Evolutionary conservation across 2,113 vertebrate species (phyloP).

Genomic region (Phalacrocorax pelagicus): DNA sequence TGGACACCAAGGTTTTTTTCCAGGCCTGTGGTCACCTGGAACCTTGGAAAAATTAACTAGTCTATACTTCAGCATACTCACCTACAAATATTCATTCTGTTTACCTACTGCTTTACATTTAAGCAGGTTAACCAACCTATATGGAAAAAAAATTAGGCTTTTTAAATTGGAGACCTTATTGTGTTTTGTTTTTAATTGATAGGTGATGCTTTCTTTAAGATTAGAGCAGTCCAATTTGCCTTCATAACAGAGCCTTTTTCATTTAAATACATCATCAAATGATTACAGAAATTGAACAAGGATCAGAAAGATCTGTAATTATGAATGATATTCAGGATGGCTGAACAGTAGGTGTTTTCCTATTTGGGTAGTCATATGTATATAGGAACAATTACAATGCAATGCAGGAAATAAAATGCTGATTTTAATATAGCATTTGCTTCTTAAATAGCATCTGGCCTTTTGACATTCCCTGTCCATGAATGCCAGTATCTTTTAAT

Average conservation of each 20-base stretch:
- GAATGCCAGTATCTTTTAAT: neutral
- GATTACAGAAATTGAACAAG: neutral
- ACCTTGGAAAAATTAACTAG: neutral
- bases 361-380: neutral
- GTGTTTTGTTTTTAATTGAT: neutral
- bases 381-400: neutral
- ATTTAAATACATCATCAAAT: neutral
- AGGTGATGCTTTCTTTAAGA: neutral
- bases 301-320: neutral
- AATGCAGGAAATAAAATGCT: neutral
- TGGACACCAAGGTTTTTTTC: too few species aligned
- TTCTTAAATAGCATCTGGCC: neutral
- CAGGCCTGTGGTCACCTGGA: neutral
- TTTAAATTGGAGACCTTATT: neutral
- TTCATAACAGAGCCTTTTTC: neutral
- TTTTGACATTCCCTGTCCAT: neutral
- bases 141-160: neutral
- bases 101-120: neutral
- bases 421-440: neutral
- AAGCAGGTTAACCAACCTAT: neutral
- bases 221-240: neutral
- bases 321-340: neutral
- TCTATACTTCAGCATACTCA: neutral
- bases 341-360: neutral
- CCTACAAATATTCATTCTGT: neutral